Conservation (phyloP, 2,113 vertebrate species). For the Calypte anna region DNA sequence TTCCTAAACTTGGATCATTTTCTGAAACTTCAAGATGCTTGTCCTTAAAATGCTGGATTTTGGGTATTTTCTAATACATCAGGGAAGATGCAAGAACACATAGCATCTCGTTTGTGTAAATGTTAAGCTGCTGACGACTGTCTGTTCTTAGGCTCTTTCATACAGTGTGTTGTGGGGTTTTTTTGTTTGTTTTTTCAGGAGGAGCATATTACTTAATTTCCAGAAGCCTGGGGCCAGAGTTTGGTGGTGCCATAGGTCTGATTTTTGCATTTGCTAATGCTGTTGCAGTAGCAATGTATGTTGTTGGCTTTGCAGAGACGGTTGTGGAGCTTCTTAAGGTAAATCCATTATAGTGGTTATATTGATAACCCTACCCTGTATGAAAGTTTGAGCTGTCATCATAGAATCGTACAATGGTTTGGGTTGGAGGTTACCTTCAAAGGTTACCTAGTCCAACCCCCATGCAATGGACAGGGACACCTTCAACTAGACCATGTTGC, state of each 20-base stretch:
- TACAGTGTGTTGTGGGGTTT: not conserved
- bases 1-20: not conserved
- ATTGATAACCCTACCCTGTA: not conserved
- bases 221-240: conserved; percentile 95
- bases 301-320: conserved; percentile 97
- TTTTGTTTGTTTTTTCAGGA: conserved; percentile 71
- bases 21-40: not conserved
- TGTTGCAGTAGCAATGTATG: conserved; percentile 98
- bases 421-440: not conserved
- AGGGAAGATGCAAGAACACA: not conserved
- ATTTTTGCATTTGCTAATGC: conserved; percentile 99
- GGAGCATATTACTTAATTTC: conserved; percentile 99
- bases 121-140: not conserved
- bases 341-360: not conserved
- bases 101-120: rapidly evolving
- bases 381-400: not conserved
- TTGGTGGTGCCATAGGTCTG: conserved; percentile 95
- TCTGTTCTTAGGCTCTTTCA: not conserved
- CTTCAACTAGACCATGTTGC: rapidly evolving
- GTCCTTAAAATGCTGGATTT: not conserved
- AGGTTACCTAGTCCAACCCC: not conserved
- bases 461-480: not conserved
- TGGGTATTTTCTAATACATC: not conserved
- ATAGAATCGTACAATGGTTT: not conserved
- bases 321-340: conserved; percentile 91